phyloP scores from a whole-genome alignment of 2,888 invertebrate genomes.

The Noctua fimbriata region DNA sequence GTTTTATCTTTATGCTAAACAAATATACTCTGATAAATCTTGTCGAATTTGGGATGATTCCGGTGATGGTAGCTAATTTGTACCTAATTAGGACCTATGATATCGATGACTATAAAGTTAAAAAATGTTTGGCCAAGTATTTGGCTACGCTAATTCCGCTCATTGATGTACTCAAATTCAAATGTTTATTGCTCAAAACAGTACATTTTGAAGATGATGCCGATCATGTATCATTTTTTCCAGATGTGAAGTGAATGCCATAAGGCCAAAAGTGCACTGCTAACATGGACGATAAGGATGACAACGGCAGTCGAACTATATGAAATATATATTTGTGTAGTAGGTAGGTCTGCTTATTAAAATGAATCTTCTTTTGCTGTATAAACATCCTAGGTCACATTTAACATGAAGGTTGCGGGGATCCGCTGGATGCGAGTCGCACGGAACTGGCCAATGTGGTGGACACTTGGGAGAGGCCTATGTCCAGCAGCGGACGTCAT shows the following conservation, averaged over 20 bases:
- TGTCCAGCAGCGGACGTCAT: too few relatives aligned
- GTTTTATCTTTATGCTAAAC: slow-evolving; percentile 26
- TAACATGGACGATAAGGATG: background rate
- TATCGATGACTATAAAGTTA: background rate
- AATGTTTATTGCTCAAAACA: too few relatives aligned
- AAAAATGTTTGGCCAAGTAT: background rate
- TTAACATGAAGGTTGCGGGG: too few relatives aligned
- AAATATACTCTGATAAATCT: background rate
- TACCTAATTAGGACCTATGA: background rate
- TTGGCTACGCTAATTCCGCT: background rate
- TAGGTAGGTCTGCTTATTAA: background rate
- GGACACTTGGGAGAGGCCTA: too few relatives aligned
- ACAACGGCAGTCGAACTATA: background rate
- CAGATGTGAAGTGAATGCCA: too few relatives aligned
- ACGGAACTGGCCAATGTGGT: too few relatives aligned
- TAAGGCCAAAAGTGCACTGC: too few relatives aligned
- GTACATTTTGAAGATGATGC: too few relatives aligned
- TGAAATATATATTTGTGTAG: background rate
- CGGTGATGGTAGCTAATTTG: background rate
- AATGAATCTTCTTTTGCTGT: background rate
- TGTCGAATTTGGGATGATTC: background rate
- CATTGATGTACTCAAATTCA: background rate
- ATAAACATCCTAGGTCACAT: background rate
- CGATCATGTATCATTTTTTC: too few relatives aligned
- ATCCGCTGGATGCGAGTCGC: too few relatives aligned